These are phyloP conservation scores for Eupsilia transversa DNA, from an alignment of 2,888 invertebrate species.

Conservation along the genomic window DNA sequence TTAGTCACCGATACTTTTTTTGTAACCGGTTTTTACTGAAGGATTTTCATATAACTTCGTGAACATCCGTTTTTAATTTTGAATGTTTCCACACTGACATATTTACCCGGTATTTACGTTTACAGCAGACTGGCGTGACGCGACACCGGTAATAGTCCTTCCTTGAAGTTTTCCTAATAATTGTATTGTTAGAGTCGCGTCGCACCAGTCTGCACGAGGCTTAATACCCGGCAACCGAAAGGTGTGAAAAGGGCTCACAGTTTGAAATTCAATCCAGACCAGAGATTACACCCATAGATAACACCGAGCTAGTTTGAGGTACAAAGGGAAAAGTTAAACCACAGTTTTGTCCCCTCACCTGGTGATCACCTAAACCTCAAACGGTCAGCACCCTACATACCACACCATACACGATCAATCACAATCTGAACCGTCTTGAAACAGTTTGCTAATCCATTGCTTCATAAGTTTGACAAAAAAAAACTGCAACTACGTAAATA, in stretches of 20 bases:
- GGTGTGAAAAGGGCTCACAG: background rate
- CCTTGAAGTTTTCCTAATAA: no score
- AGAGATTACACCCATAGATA: background rate
- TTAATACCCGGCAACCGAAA: background rate
- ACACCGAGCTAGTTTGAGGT: background rate
- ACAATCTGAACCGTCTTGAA: no score
- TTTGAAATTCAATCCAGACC: background rate
- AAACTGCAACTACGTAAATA: no score
- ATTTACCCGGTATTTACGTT: background rate
- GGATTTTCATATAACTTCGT: background rate
- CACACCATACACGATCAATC: no score
- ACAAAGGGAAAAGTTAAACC: background rate
- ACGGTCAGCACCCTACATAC: no score
- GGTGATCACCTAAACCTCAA: no score
- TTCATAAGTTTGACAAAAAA: no score
- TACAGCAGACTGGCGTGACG: no score
- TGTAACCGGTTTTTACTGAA: background rate
- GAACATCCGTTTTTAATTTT: background rate
- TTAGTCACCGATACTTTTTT: conserved; percentile 4
- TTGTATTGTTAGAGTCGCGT: no score
- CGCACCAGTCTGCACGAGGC: no score
- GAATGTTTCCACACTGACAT: background rate
- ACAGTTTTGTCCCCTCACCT: background rate
- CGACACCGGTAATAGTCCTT: no score
- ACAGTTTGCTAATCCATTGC: no score